phyloP scores from a whole-genome alignment of 1,140 invertebrate species.

The Lycorma delicatula region DNA sequence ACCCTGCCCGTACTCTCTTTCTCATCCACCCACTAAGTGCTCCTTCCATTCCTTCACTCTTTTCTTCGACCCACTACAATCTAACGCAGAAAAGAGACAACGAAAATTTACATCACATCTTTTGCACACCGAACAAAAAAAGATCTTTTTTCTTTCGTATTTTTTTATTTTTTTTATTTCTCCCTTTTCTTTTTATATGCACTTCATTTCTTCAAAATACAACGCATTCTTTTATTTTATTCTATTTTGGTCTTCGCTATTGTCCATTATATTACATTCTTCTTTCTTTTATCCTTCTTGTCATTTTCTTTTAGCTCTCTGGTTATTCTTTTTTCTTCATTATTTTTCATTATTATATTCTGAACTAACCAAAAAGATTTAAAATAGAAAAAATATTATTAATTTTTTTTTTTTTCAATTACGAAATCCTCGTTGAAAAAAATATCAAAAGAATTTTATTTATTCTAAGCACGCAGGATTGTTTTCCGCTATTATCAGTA shows the following conservation, averaged over 20 bases:
- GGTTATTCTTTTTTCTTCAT: background rate
- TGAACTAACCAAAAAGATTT: too few species aligned
- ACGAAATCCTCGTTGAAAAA: too few species aligned
- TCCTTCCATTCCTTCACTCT: background rate
- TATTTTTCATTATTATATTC: background rate
- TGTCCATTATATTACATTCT: background rate
- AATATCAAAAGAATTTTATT: too few species aligned
- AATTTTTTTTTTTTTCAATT: too few species aligned
- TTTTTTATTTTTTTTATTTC: background rate
- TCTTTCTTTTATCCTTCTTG: background rate
- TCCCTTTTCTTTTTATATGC: background rate
- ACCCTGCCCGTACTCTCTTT: background rate
- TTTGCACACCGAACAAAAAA: background rate
- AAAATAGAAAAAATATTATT: too few species aligned
- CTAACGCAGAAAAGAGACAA: too few species aligned
- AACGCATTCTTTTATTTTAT: background rate
- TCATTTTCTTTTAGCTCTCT: background rate
- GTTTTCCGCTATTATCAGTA: too few species aligned
- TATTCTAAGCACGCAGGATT: too few species aligned
- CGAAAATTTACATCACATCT: background rate
- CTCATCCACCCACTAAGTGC: background rate
- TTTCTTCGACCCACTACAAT: background rate
- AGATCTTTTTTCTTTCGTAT: background rate
- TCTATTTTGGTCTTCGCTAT: background rate
- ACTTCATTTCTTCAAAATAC: background rate